Base-by-base conservation (phyloP, 2,797 vertebrate genomes). In the Dicrostonyx torquatus region DNA sequence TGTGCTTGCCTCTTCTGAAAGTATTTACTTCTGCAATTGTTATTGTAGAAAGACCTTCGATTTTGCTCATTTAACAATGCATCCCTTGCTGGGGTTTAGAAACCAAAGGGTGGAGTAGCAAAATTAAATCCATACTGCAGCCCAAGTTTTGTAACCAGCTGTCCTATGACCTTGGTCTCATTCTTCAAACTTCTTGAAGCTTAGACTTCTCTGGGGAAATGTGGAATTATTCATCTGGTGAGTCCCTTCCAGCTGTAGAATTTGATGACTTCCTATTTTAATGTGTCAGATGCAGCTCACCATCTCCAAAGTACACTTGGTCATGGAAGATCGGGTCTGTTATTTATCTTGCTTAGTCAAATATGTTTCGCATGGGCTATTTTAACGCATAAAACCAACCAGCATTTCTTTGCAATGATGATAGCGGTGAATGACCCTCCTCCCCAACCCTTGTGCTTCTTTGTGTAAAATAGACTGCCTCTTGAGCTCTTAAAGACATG, bases 211-310 rank as follows among this genome's bases (percentile, higher is more conserved):
- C 87, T 53, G 13, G 62, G 73, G 87, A 26, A 60, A 58, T 86
- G 82, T 92, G 45, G 22, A 62, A 78, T 68, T 75, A 75, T 88
- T 72, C 40, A 48, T 88, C 62, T 64, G 77, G 24, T 37, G 87
- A 79, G 53, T 85, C 58, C 40, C 26, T 94, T 95, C 89, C 77
- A 91, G 82, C 84, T 95, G 34, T 91, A 75, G 85, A 96, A 89
- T 96, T 93, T 86, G 85, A 93, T 94, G 60, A 43, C 60, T 97
- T 97, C 55, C 85, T 95, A 82, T 94, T 94, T 94, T 75, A 94
- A 7, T 93, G 80, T 88, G 82, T 95, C 68, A 60, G 2, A 72
- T 91, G 62, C 68, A 92, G 93, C 93, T 93, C 60, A 55, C 29
- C 70, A 66, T 97, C 94, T 97, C 93, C 73, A 43, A 96, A 96